These are phyloP conservation scores for Notolabrus celidotus DNA, from an alignment of 2,797 vertebrate species.

Conservation along the genomic window DNA sequence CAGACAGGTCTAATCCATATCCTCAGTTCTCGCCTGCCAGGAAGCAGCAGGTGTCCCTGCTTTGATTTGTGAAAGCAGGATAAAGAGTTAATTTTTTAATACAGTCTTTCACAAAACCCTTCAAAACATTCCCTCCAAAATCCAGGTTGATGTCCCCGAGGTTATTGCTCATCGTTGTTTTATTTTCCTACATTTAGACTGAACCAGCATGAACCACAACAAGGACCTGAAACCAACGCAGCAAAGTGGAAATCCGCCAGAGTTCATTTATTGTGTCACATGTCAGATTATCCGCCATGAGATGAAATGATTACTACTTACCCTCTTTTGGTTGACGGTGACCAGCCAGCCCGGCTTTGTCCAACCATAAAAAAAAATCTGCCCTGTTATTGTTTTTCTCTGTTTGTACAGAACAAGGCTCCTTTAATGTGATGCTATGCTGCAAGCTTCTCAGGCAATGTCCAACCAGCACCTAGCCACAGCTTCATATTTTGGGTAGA, in stretches of 20 bases:
- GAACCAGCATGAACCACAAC: no score
- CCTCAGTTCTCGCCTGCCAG: not conserved
- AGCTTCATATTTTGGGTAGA: no score
- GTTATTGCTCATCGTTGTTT: not conserved
- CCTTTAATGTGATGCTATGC: no score
- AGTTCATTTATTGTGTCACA: not conserved
- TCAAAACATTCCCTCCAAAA: not conserved
- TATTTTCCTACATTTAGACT: not conserved
- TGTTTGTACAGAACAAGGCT: no score
- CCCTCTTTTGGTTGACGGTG: not conserved
- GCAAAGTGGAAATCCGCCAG: not conserved
- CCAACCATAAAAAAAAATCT: no score
- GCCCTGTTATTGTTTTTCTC: no score
- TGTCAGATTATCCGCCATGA: not conserved
- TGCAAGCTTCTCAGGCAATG: no score
- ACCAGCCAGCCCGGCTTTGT: no score
- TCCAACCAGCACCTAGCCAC: no score
- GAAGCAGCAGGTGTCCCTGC: not conserved
- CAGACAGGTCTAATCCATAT: slow-evolving; percentile 26
- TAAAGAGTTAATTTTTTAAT: not conserved
- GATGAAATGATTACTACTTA: not conserved
- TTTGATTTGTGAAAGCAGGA: not conserved
- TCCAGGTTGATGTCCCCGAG: not conserved
- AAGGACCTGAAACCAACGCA: not conserved
- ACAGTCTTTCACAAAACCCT: no score